These are phyloP conservation scores for Serranus cabrilla DNA, from an alignment of 2,797 vertebrate species.

Conservation along the genomic window DNA sequence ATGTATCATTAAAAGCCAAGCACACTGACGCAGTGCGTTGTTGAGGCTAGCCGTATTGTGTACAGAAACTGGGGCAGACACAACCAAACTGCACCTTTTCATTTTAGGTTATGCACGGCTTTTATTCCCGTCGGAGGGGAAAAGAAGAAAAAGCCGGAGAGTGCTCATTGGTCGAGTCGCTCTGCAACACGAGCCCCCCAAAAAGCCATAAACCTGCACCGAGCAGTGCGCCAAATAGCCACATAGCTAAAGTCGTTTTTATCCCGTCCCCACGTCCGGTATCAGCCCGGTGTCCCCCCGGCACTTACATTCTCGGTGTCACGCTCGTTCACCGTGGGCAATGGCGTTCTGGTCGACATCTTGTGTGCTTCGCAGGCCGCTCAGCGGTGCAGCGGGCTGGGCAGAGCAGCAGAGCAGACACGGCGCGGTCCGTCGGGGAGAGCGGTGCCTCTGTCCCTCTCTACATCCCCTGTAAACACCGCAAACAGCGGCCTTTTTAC, in stretches of 20 bases:
- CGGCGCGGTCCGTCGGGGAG: conserved; percentile 69
- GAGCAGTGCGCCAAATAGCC: conserved; percentile 37
- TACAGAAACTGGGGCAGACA: conserved; percentile 46
- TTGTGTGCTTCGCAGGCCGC: conserved; percentile 83
- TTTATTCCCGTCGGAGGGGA: conserved; percentile 38
- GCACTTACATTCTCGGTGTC: conserved; percentile 95
- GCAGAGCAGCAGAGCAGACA: conserved; percentile 72
- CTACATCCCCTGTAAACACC: conserved; percentile 81
- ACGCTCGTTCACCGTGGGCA: conserved; percentile 96
- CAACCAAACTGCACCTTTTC: conserved; percentile 41
- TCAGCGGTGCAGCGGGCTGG: conserved; percentile 77
- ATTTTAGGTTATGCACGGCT: conserved; percentile 41
- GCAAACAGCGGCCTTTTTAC: conserved; percentile 73
- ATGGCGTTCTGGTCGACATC: conserved; percentile 95
- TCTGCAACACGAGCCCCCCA: conserved; percentile 49
- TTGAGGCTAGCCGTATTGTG: conserved; percentile 42
- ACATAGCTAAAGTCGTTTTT: conserved; percentile 6
- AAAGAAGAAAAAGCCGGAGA: not conserved
- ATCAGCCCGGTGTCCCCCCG: conserved; percentile 17
- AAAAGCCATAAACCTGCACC: conserved; percentile 60
- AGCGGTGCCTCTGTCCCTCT: conserved; percentile 67
- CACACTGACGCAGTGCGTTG: conserved; percentile 81
- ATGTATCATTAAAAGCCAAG: conserved; percentile 32
- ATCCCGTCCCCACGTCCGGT: conserved; percentile 21
- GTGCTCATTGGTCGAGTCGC: conserved; percentile 60